Evolutionary conservation across 2,797 vertebrate species (phyloP), one percentile per base, ranked within the genome.

Genomic region (Spinus olivaceus): DNA sequence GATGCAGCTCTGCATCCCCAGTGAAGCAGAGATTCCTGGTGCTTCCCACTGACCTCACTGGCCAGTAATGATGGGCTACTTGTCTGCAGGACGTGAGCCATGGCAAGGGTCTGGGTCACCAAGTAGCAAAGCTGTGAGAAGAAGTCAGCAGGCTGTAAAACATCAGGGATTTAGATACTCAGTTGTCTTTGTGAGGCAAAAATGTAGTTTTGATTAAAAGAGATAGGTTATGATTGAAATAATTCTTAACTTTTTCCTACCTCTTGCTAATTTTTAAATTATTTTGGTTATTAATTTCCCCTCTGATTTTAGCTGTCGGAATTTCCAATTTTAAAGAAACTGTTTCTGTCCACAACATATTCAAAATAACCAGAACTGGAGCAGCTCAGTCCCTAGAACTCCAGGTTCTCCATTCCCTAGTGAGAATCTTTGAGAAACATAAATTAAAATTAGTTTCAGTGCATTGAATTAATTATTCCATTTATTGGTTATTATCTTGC

Each of bases 391-490:
- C 85, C 77, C 79, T 95, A 77, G 56, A 96, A 97, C 84, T 90
- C 73, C 78, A 95, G 50, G 24, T 97, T 97, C 65, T 96, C 51
- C 15, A 18, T 72, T 97, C 87, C 92, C 92, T 78, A 86, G 65
- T 95, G 92, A 97, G 14, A 97, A 79, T 25, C 84, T 53, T 53
- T 76, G 60, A 97, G 87, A 97, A 97, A 96, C 88, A 97, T 61
- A 98, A 97, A 97, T 96, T 97, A 97, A 98, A 98, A 96, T 95
- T 95, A 94, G 85, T 97, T 97, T 97, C 92, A 97, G 86, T 96
- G 70, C 93, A 94, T 95, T 97, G 80, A 93, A 96, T 97, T 97
- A 97, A 97, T 97, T 97, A 97, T 97, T 97, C 84, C 69, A 95
- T 88, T 96, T 97, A 96, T 96, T 97, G 92, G 89, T 97, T 97